These are phyloP conservation scores for Drosophila quinaria DNA, from an alignment of 2,888 invertebrate species.

Conservation along the genomic window DNA sequence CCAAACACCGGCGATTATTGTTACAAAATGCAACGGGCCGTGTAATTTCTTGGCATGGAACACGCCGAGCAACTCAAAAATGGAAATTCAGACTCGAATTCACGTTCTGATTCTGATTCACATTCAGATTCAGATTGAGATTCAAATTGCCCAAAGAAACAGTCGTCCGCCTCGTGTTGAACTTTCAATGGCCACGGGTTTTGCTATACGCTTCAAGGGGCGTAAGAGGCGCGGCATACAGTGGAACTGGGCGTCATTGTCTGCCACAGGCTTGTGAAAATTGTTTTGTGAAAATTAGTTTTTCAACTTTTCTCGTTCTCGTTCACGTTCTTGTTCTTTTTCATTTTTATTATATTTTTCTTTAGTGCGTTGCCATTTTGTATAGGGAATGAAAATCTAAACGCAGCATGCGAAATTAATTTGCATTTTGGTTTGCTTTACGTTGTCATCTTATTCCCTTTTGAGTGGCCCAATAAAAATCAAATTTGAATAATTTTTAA, in stretches of 20 bases:
- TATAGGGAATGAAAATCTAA: slow-evolving; percentile 59
- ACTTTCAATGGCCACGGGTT: slow-evolving; percentile 41
- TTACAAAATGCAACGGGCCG: slow-evolving; percentile 74
- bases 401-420: slow-evolving; percentile 75
- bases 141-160: slow-evolving; percentile 72
- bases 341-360: slow-evolving; percentile 21
- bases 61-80: slow-evolving; percentile 58
- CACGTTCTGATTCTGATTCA: slow-evolving; percentile 37
- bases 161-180: slow-evolving; percentile 28
- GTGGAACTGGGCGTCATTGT: slow-evolving; percentile 24
- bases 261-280: slow-evolving; percentile 64
- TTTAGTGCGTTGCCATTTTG: slow-evolving; percentile 12
- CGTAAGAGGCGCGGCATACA: slow-evolving; percentile 2
- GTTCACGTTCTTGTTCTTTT: slow-evolving; percentile 26
- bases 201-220: not conserved
- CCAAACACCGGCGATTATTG: slow-evolving; percentile 81
- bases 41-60: slow-evolving; percentile 73
- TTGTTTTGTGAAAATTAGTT: slow-evolving; percentile 81
- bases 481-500: slow-evolving; percentile 79
- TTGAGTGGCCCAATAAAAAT: slow-evolving; percentile 65
- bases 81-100: slow-evolving; percentile 68
- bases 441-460: slow-evolving; percentile 45
- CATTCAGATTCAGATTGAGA: slow-evolving; percentile 61
- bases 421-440: slow-evolving; percentile 66
- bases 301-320: slow-evolving; percentile 69